Base-by-base conservation (phyloP, 1,140 invertebrate species). In the Whitmania pigra region DNA sequence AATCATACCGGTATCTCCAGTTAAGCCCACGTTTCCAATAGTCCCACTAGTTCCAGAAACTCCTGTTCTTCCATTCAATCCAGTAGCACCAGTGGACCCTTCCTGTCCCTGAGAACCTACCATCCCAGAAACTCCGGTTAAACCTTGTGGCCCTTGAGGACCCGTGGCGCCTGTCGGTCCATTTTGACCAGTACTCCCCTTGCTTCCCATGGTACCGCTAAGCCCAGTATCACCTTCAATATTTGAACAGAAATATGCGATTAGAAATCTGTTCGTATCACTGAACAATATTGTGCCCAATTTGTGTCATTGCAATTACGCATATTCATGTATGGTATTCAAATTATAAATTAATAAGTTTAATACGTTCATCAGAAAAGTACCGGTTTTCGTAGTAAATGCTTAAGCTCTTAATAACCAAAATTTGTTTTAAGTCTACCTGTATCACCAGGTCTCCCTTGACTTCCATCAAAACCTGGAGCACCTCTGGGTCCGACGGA, bases 21-120 rank as follows among this genome's bases (percentile, higher is more conserved):
- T 17, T 3, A 55, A 55, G 25, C 73, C 73, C 22, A 53, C 20
- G 27, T 72, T 70, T 72, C 79, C 79, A 67, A 73, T 31, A 18
- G 74, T 63, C 67, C 79, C 79, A 53, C n/a, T 49, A 49, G 15
- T 49, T 49, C 43, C 43, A 55, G 40, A 67, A 60, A 54, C 25
- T 53, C 40, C 72, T 43, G 29, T 71, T 18, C 18, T 25, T 29
- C 71, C 71, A 20, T 27, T n/a, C 22, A 15, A 40, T 31, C 71
- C 71, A 60, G n/a, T 36, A 17, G n/a, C 22, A 27, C 73, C 73
- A 7, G 68, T 71, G n/a, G 66, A 29, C 53, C 74, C 74, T 27
- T 69, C 40, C 31, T 27, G 31, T 71, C 74, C 74, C 9, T 17
- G n/a, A 25, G n/a, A n/a, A n/a, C 67, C 67, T 6, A 7, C n/a